Conservation (phyloP, 2,113 vertebrate genomes). For the Struthio camelus region DNA sequence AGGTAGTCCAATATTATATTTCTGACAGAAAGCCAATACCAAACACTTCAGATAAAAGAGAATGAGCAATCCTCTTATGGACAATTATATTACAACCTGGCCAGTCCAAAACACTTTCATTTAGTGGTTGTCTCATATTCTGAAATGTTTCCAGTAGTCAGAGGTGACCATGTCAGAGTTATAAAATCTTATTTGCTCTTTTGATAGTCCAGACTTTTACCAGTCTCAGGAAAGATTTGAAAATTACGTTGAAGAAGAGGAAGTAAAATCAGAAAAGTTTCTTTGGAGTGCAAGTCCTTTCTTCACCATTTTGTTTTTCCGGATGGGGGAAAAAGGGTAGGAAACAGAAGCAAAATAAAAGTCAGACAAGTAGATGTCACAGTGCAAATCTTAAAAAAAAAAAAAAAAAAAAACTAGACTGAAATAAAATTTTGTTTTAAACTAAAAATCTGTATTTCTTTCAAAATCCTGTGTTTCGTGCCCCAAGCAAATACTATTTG, state of each 20-base stretch:
- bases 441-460: background rate
- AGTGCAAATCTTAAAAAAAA: background rate
- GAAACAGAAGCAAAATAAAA: background rate
- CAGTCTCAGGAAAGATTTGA: background rate
- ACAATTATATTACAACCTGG: background rate
- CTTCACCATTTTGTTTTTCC: background rate
- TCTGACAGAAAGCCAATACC: slow-evolving; percentile 44
- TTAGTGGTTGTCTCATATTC: background rate
- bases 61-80: slow-evolving; percentile 12
- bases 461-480: background rate
- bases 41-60: background rate
- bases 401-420: background rate
- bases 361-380: background rate
- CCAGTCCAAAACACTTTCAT: background rate
- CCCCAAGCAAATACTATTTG: background rate
- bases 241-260: background rate
- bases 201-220: background rate
- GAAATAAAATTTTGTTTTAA: background rate
- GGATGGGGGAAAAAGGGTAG: fast-evolving
- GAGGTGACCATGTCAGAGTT: background rate
- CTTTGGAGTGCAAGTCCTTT: background rate
- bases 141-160: background rate
- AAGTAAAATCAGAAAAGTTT: background rate
- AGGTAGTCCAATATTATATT: background rate
- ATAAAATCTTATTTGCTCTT: background rate